Conservation (phyloP, 2,113 vertebrate species). For the Brienomyrus brachyistius region DNA sequence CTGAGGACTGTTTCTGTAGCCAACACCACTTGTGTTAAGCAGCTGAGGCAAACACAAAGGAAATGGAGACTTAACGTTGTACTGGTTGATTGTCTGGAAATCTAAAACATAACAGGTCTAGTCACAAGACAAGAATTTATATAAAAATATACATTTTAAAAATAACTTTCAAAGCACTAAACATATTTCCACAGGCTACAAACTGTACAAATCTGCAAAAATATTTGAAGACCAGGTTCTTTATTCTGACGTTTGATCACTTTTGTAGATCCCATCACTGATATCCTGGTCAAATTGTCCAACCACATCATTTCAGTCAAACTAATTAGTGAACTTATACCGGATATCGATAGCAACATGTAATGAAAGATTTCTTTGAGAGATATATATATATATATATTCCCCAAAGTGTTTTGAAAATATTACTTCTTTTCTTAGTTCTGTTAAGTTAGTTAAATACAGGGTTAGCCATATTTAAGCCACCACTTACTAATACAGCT, state of each 20-base stretch:
- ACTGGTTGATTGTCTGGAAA: neutral
- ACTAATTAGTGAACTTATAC: neutral
- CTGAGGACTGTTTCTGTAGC: conserved; percentile 1
- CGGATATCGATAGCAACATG: neutral
- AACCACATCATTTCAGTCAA: neutral
- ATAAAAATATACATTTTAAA: conserved; percentile 1
- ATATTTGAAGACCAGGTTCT: neutral
- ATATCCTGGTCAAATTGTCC: neutral
- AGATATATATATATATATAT: too few relatives aligned
- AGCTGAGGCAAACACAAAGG: neutral
- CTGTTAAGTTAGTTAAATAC: neutral
- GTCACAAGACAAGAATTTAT: conserved; percentile 10
- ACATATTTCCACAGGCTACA: neutral
- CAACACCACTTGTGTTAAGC: conserved; percentile 7
- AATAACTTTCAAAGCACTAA: neutral
- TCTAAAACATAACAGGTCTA: conserved; percentile 23
- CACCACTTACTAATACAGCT: neutral
- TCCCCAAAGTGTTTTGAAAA: neutral
- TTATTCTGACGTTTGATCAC: neutral
- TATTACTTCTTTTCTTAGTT: neutral
- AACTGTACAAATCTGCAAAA: neutral
- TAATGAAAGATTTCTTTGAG: neutral
- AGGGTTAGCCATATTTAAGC: neutral
- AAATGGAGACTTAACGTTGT: neutral
- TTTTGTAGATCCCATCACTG: neutral